Evolutionary conservation across 1,140 invertebrate genomes (phyloP).

Genomic region (Euborellia annulipes): DNA sequence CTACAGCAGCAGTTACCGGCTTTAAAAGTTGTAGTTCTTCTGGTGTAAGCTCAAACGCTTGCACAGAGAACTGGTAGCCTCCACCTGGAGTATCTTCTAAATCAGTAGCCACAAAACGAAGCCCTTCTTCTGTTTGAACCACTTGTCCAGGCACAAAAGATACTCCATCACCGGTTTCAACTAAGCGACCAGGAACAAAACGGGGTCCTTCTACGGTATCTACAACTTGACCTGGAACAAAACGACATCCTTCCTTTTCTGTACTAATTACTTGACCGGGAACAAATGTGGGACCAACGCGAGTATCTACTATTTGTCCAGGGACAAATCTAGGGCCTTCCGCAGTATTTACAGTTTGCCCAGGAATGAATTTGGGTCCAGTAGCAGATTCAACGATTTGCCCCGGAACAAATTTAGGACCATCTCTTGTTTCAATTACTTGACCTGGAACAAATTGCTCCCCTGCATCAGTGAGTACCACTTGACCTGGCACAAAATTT

Average conservation of each 20-base stretch:
- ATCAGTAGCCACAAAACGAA: conserved; percentile 52
- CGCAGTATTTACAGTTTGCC: conserved; percentile 49
- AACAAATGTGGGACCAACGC: conserved; percentile 52
- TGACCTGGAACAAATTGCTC: conserved; percentile 49
- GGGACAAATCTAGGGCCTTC: conserved; percentile 51
- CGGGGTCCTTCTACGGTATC: conserved; percentile 51
- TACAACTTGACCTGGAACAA: conserved; percentile 57
- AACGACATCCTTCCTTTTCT: conserved; percentile 47
- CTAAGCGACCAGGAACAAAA: conserved; percentile 54
- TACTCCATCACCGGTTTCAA: conserved; percentile 46
- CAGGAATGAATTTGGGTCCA: conserved; percentile 51
- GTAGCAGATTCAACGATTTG: conserved; percentile 49
- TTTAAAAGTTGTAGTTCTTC: conserved; percentile 47
- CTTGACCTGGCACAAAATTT: conserved; percentile 52
- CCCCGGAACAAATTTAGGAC: conserved; percentile 51
- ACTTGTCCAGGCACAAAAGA: conserved; percentile 54
- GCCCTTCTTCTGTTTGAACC: conserved; percentile 51
- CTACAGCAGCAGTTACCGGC: conserved; percentile 27
- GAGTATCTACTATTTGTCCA: conserved; percentile 53
- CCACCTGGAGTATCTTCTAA: conserved; percentile 45
- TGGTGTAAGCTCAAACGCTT: conserved; percentile 55
- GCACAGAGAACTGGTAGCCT: conserved; percentile 49
- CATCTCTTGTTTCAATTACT: conserved; percentile 34
- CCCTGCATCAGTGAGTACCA: conserved; percentile 46
- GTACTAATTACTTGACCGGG: conserved; percentile 57